Evolutionary conservation across 2,113 vertebrate species (phyloP), one percentile per base, ranked within the genome.

Genomic region (Amia ocellicauda): DNA sequence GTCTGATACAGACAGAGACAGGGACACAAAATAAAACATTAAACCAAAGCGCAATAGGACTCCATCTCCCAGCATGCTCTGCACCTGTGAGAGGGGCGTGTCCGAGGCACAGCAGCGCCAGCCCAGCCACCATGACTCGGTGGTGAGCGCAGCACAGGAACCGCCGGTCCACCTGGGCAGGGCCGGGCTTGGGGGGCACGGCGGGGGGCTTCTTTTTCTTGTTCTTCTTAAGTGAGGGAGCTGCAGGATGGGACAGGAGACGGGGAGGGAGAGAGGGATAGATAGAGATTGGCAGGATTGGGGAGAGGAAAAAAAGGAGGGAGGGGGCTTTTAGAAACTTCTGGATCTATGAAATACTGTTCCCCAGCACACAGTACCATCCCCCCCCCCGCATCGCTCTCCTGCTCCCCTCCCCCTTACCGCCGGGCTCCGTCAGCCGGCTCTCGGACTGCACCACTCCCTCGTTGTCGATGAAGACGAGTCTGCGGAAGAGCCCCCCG

Each of bases 121-220:
- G 86, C 56, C 93, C 93, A 0, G 95, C 92, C 0, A 98, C 85
- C 95, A 99, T 98, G 54, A 93, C 91, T 74, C 91, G 92, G 72
- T 98, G 97, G 74, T 99, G 95, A 69, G 92, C 86, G 3, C 95
- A 98, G 82, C 95, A 98, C 57, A 99, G 89, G 83, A 91, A 95
- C 66, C 90, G 91, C 72, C 86, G 90, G 72, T 99, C 94, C 0
- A 98, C 85, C 24, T 11, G 31, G 31, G 59, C 74, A 68, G 86
- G 49, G 66, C 42, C 14, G 41, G 47, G 17, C 57, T 11, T 1
- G 45, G 54, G n/a, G 3, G 28, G 53, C 68, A 65, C 58, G 53
- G 27, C 7, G 22, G 50, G 66, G 7, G 68, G 55, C 57, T 93
- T 95, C 85, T 86, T 95, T 79, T 93, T 97, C 68, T 76, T 94